Evolutionary conservation across 2,888 invertebrate species (phyloP).

Genomic region (Byasa hedistus): DNA sequence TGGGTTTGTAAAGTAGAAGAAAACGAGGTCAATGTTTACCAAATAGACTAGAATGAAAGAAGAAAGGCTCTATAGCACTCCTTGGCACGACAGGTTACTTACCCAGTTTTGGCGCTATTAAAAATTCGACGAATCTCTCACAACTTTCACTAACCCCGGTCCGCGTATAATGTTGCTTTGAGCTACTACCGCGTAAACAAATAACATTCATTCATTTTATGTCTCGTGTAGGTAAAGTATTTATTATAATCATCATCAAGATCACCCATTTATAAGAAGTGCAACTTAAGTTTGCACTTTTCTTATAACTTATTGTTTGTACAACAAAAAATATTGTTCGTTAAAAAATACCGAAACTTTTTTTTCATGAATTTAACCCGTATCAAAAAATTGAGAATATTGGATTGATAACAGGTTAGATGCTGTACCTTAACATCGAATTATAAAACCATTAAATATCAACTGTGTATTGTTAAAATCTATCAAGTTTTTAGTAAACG

Average conservation of each 20-base stretch:
- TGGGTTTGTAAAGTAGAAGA: slow-evolving; percentile 34
- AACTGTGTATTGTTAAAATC: not conserved
- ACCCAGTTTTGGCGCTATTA: slow-evolving; percentile 73
- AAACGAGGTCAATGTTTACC: slow-evolving; percentile 63
- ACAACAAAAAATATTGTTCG: not conserved
- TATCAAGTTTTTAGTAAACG: slow-evolving; percentile 2
- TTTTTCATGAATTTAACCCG: no score
- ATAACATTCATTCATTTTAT: slow-evolving; percentile 27
- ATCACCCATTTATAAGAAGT: not conserved
- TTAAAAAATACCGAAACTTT: no score
- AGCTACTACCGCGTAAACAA: slow-evolving; percentile 26
- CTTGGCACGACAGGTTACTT: slow-evolving; percentile 63
- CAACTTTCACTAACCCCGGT: slow-evolving; percentile 71
- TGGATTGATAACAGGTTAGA: not conserved
- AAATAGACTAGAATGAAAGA: slow-evolving; percentile 69
- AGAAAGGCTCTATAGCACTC: slow-evolving; percentile 66
- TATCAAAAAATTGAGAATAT: no score
- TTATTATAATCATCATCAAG: not conserved
- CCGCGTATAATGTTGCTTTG: slow-evolving; percentile 36
- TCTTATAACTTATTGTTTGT: not conserved
- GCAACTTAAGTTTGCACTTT: not conserved
- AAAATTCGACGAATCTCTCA: slow-evolving; percentile 74
- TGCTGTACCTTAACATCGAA: not conserved
- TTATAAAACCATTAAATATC: slow-evolving; percentile 7
- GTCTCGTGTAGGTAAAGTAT: slow-evolving; percentile 8